These are phyloP conservation scores for Drosophila subpulchrella DNA, from an alignment of 1,140 invertebrate species.

Conservation along the genomic window DNA sequence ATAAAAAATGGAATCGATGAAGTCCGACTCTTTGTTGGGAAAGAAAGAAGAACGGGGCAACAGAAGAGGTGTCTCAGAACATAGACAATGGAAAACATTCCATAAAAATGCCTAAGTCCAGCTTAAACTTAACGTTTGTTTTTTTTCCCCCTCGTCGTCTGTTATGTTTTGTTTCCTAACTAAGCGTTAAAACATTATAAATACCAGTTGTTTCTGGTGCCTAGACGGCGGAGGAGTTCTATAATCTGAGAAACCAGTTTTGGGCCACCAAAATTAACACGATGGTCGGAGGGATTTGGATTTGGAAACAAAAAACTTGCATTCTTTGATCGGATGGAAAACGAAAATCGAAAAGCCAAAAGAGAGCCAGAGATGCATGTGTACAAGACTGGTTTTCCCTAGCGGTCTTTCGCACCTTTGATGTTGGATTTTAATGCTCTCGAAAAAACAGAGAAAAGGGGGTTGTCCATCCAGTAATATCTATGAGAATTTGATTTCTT, in stretches of 20 bases:
- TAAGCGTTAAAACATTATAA: conserved; percentile 53
- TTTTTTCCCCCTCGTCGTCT: too few relatives aligned
- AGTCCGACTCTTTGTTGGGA: conserved; percentile 38
- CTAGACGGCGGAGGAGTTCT: conserved; percentile 41
- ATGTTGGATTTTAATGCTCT: conserved; percentile 47
- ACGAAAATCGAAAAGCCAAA: conserved; percentile 25
- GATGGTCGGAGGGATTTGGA: conserved; percentile 27
- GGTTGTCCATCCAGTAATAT: conserved; percentile 47
- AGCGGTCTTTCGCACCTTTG: conserved; percentile 47
- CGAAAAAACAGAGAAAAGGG: conserved; percentile 7
- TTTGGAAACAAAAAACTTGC: conserved; percentile 43
- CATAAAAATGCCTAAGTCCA: conserved; percentile 38
- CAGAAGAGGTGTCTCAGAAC: conserved; percentile 51
- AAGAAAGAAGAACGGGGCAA: neutral
- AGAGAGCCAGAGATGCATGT: conserved; percentile 19
- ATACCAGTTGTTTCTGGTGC: conserved; percentile 40
- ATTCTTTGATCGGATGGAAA: conserved; percentile 44
- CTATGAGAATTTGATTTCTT: conserved; percentile 67
- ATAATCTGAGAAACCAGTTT: conserved; percentile 46
- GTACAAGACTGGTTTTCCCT: conserved; percentile 26
- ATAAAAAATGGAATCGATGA: conserved; percentile 57
- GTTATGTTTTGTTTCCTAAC: conserved; percentile 28
- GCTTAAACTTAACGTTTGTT: conserved; percentile 40
- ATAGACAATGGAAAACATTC: conserved; percentile 40
- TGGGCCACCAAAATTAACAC: conserved; percentile 37